Conservation (phyloP, 2,113 vertebrate species). For the Notiomystis cincta region DNA sequence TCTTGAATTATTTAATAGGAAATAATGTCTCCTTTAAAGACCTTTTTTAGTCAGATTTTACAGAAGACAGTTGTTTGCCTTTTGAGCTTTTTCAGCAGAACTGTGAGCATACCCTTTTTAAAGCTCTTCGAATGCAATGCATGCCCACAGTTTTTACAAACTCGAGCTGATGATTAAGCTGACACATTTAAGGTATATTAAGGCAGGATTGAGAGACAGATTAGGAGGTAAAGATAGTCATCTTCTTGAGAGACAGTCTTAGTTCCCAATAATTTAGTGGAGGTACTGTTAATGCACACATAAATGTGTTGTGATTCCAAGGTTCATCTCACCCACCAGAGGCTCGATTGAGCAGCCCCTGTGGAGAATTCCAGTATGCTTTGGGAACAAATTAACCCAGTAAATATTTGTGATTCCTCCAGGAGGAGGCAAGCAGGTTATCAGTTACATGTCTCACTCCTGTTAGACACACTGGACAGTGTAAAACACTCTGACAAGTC, state of each 20-base stretch:
- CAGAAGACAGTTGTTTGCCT: neutral
- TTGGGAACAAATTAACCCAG: neutral
- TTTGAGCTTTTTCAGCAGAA: neutral
- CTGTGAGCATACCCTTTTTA: neutral
- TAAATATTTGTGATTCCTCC: neutral
- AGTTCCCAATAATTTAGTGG: neutral
- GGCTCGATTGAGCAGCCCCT: neutral
- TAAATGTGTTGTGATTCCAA: neutral
- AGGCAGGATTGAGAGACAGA: neutral
- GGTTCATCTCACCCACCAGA: neutral
- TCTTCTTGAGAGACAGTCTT: neutral
- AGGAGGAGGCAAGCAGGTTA: neutral
- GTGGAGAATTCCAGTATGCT: neutral
- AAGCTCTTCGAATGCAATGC: neutral
- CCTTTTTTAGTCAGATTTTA: neutral
- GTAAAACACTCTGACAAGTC: neutral
- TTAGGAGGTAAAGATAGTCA: neutral
- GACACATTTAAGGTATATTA: neutral
- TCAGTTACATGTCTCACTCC: neutral
- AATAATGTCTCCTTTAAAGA: neutral
- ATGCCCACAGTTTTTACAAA: neutral
- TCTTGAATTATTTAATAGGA: neutral
- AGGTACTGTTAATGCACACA: neutral
- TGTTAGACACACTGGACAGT: accelerated
- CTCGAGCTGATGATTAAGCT: neutral